phyloP scores from a whole-genome alignment of 1,140 invertebrate genomes.

The Pachypeltis micranthus region DNA sequence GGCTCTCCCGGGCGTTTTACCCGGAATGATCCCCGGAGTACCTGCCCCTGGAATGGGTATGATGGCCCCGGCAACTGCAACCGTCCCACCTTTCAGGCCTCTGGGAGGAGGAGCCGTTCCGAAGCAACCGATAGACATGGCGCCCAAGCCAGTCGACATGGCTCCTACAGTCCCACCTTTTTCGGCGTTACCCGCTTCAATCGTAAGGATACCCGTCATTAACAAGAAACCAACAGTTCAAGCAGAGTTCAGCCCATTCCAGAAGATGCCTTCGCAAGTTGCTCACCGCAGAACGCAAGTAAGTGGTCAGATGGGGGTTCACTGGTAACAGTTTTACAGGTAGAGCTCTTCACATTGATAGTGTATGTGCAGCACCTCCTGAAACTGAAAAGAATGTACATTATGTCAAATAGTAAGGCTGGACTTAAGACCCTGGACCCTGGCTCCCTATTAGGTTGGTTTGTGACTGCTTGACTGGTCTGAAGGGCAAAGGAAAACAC shows the following conservation, averaged over 20 bases:
- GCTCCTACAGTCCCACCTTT: slow-evolving; percentile 35
- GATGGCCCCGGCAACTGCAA: slow-evolving; percentile 15
- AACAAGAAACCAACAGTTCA: neutral
- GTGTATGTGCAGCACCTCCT: too few relatives aligned
- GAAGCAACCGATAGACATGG: slow-evolving; percentile 32
- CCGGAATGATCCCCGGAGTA: slow-evolving; percentile 10
- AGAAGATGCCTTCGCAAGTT: slow-evolving; percentile 22
- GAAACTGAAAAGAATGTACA: too few relatives aligned
- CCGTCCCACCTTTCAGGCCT: slow-evolving; percentile 60
- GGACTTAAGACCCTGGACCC: too few relatives aligned
- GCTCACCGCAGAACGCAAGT: slow-evolving; percentile 26
- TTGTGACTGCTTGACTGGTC: too few relatives aligned
- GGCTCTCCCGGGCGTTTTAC: neutral
- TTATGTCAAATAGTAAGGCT: too few relatives aligned
- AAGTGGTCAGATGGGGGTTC: too few relatives aligned
- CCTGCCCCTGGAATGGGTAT: slow-evolving; percentile 7
- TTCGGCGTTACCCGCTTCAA: slow-evolving; percentile 40
- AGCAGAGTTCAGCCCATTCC: slow-evolving; percentile 17
- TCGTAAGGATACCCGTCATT: slow-evolving; percentile 37
- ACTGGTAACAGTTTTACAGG: too few relatives aligned
- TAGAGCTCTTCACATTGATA: too few relatives aligned
- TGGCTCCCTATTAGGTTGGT: too few relatives aligned
- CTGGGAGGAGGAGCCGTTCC: slow-evolving; percentile 15
- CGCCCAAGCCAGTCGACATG: slow-evolving; percentile 32
- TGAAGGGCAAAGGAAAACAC: too few relatives aligned